Base-by-base conservation (phyloP, 2,888 invertebrate species). In the Lasius platythorax region DNA sequence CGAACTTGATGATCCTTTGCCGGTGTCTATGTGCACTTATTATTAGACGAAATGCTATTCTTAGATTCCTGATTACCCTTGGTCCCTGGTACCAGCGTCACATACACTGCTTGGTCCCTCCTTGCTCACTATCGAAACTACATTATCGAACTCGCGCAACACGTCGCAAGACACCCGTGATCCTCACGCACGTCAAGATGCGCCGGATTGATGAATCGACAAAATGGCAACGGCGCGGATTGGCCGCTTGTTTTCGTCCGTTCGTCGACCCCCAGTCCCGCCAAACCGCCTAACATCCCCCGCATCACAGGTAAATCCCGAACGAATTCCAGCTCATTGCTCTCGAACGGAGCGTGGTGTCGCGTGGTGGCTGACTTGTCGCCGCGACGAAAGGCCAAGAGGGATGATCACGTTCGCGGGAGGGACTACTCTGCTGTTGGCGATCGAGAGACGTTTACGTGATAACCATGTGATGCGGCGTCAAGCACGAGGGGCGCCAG, bases 401-500 rank as follows among this genome's bases (percentile, higher is more conserved):
- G 46, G 15, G 75, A 40, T n/a, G 76, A 64, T 43, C 18, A 2
- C 63, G 66, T 50, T 56, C 43, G 18, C 76, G 61, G 70, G 46
- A n/a, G 70, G 78, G 43, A 72, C 79, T 75, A 74, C 75, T 72
- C 58, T 28, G 61, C 33, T 37, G 33, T 83, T 58, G 75, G 84
- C 83, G 82, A 64, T 37, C 74, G 63, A 87, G 75, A 67, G 82
- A 90, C 87, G 86, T 89, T 91, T 91, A 86, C 91, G 89, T 88
- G 88, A 89, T 87, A 88, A 88, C 92, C 92, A 92, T 93, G 91
- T 92, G 93, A 91, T 89, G 83, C 75, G 87, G 83, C 87, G 88
- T 88, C 87, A 88, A 90, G 87, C 91, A 88, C 91, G 91, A 90
- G 89, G 89, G 73, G 87, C 58, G 75, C 76, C 93, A 93, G 92